These are phyloP conservation scores for Uropetala carovei DNA, from an alignment of 2,888 invertebrate genomes.

Conservation along the genomic window DNA sequence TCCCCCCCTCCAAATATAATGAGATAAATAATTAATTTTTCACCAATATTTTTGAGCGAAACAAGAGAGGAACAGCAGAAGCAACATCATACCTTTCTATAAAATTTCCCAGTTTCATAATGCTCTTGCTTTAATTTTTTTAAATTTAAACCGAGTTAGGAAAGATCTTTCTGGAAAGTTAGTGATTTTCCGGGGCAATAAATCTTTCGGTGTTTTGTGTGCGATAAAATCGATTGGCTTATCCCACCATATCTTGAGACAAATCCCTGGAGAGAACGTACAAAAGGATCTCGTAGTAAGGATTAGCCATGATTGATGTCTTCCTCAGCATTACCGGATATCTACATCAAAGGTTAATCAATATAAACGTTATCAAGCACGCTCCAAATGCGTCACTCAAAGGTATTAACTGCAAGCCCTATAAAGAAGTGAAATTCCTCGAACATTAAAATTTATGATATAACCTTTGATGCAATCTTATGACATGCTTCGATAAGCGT, in stretches of 20 bases:
- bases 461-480: too few species aligned
- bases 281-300: neutral
- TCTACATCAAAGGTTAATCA: neutral
- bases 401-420: neutral
- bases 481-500: too few species aligned
- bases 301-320: constrained; percentile 10
- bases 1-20: too few species aligned
- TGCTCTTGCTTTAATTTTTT: too few species aligned
- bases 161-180: neutral
- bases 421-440: neutral
- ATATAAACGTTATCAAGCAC: neutral
- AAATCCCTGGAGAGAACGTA: neutral
- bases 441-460: neutral
- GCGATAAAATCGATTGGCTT: constrained; percentile 10
- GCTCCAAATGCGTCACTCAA: neutral
- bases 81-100: too few species aligned
- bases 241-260: neutral
- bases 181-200: neutral
- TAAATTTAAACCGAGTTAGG: too few species aligned
- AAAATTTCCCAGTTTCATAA: too few species aligned
- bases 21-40: too few species aligned
- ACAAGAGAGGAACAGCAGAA: too few species aligned
- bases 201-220: neutral
- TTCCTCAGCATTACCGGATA: neutral
- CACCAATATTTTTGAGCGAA: too few species aligned